Evolutionary conservation across 2,113 vertebrate genomes (phyloP), one percentile per base, ranked within the genome.

Genomic region (Clarias batrachus): DNA sequence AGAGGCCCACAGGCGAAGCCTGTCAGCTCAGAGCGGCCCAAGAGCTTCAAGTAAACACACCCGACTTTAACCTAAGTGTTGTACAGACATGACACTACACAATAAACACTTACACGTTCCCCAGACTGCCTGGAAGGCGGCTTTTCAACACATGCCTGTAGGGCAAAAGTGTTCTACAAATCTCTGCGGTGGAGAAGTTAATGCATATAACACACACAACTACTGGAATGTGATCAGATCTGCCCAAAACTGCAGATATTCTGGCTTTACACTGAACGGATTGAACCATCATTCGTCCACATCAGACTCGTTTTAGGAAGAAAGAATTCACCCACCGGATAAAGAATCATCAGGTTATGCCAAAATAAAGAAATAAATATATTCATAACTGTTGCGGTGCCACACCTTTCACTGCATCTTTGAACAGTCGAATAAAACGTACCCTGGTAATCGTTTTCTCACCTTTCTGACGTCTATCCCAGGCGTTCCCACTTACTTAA

Each of bases 21-120:
- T 71, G 68, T 37, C 68, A 71, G 19, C 57, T 33, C 30, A 78
- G 74, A 62, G 82, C 66, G n/a, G 60, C 78, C 77, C 77, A 60
- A 60, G 71, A 76, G 59, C 65, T 66, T 65, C 19, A 82, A 41
- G 16, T 7, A 0, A 70, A 83, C 63, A 68, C 16, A 65, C 41
- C 25, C 25, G 27, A 12, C 62, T 30, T 57, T 30, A 68, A 82
- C 81, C 1, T 30, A 56, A 77, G 81, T 52, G 65, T 54, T 83
- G 54, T 68, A 54, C 25, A 68, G 63, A 66, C 23, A 68, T 48
- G 62, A 68, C 41, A 48, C n/a, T 68, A 30, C 54, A 59, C 27
- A 59, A 23, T 4, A 41, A 30, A 68, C 65, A 30, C 65, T 68
- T 14, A 73, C 33, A 37, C 30, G 21, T 23, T 33, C 8, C 54